Evolutionary conservation across 2,113 vertebrate species (phyloP).

Genomic region (Anguilla japonica): DNA sequence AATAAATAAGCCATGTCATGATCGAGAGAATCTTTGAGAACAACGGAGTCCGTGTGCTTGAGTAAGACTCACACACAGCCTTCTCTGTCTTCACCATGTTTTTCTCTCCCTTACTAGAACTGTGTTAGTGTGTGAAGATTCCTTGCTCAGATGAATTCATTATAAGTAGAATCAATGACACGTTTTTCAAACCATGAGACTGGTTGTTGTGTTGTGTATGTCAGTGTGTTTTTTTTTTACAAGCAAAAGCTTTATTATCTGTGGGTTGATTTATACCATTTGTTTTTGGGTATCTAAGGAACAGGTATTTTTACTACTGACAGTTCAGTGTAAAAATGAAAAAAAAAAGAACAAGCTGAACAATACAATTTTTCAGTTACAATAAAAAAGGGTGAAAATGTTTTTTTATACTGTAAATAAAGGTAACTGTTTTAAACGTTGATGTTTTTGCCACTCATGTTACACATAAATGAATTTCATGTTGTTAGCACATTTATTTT

Average conservation of each 20-base stretch:
- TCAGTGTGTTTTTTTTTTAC: neutral
- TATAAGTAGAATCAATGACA: neutral
- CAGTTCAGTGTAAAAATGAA: neutral
- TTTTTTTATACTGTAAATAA: conserved; percentile 5
- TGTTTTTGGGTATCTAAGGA: neutral
- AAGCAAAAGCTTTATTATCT: neutral
- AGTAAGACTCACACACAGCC: neutral
- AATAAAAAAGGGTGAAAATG: neutral
- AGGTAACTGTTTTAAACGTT: neutral
- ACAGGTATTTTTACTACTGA: neutral
- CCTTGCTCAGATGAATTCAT: neutral
- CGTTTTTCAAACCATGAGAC: neutral
- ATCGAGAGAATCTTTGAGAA: neutral
- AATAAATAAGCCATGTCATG: neutral
- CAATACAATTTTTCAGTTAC: neutral
- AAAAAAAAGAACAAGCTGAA: neutral
- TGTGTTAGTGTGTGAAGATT: neutral
- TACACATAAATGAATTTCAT: neutral
- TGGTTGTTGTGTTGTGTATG: neutral
- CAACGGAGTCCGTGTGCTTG: neutral
- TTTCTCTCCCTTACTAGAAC: neutral
- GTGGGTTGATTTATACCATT: neutral
- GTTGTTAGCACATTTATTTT: neutral
- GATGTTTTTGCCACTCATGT: neutral
- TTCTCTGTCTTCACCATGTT: neutral